These are phyloP conservation scores for Clusia tigrina DNA, from an alignment of 2,888 invertebrate genomes.

Conservation along the genomic window DNA sequence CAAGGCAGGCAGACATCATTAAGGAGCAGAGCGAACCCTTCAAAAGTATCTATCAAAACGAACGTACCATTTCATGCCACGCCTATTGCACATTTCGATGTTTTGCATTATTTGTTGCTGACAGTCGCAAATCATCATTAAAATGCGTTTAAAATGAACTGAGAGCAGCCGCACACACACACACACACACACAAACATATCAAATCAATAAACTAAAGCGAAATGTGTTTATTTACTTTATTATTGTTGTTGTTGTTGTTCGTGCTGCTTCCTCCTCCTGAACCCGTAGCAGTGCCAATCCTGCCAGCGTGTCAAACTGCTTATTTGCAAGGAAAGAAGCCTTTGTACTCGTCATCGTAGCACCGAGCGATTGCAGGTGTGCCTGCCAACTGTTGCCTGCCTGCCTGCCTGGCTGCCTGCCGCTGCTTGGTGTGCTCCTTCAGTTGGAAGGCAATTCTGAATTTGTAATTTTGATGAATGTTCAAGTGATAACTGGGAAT, in stretches of 20 bases:
- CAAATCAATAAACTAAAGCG: constrained; percentile 5
- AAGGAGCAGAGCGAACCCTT: not conserved
- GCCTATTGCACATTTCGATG: constrained; percentile 6
- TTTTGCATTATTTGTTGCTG: constrained; percentile 1
- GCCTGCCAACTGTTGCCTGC: not conserved
- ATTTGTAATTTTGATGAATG: not conserved
- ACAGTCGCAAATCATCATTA: constrained; percentile 4
- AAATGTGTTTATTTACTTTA: not conserved
- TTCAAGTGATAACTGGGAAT: not conserved
- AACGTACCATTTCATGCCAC: not conserved
- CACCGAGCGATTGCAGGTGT: constrained; percentile 18
- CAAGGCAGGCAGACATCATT: constrained; percentile 24
- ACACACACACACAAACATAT: not conserved
- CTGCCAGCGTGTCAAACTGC: too few relatives aligned
- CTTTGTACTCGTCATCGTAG: too few relatives aligned
- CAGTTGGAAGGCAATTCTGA: not conserved
- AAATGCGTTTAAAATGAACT: constrained; percentile 1
- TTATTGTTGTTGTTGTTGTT: too few relatives aligned
- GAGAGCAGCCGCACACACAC: not conserved
- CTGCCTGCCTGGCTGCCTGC: too few relatives aligned
- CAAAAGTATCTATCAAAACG: not conserved
- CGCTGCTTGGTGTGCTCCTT: not conserved
- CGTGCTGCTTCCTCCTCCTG: not conserved
- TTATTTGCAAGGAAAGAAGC: too few relatives aligned
- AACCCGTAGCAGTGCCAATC: too few relatives aligned